phyloP scores from a whole-genome alignment of 2,797 vertebrate genomes.

The Zalophus californianus region DNA sequence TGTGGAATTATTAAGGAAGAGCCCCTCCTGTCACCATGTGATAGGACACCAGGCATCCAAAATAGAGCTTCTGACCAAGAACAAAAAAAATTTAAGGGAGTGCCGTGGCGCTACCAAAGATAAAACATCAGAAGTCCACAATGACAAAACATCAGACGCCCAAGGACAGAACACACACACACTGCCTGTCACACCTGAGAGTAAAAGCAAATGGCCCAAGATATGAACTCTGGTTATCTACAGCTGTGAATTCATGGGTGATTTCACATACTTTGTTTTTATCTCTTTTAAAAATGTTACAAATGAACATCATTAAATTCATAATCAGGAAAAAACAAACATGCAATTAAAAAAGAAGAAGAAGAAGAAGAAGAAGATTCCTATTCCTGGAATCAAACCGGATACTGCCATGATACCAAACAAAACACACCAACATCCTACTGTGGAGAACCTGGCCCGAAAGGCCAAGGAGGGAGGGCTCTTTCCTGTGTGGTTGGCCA shows the following conservation, averaged over 20 bases:
- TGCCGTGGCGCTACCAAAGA: background rate
- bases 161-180: background rate
- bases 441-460: background rate
- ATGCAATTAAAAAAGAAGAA: background rate
- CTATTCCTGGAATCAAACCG: background rate
- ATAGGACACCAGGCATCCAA: background rate
- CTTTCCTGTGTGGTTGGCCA: background rate
- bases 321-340: background rate
- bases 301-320: background rate
- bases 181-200: background rate
- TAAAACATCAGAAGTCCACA: background rate
- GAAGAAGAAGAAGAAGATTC: background rate
- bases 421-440: background rate
- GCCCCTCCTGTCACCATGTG: background rate
- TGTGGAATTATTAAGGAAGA: background rate
- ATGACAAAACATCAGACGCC: background rate
- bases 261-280: background rate
- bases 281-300: background rate
- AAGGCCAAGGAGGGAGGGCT: fast-evolving
- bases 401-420: background rate
- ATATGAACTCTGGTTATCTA: background rate
- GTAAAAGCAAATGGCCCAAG: background rate
- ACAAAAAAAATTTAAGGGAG: background rate
- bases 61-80: background rate
- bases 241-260: background rate